Conservation (phyloP, 2,797 vertebrate genomes). For the Pseudomugil tenellus region DNA sequence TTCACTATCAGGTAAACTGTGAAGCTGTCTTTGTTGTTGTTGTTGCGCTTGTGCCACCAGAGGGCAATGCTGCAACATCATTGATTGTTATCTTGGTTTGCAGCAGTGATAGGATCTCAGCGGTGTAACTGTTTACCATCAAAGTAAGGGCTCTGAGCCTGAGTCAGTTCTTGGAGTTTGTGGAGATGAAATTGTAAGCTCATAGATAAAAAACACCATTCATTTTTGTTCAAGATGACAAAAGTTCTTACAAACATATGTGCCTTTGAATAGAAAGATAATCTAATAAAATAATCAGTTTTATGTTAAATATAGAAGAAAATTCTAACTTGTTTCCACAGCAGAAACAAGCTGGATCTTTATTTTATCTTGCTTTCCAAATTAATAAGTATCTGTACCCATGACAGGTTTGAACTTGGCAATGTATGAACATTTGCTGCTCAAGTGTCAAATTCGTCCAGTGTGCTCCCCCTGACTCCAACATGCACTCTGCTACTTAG, state of each 20-base stretch:
- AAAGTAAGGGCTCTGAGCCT: not conserved
- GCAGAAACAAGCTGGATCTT: not conserved
- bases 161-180: constrained; percentile 15
- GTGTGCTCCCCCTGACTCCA: constrained; percentile 24
- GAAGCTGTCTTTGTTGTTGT: not conserved
- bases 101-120: constrained; percentile 10
- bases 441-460: constrained; percentile 14
- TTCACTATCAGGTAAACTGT: constrained; percentile 86
- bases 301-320: not conserved
- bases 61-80: constrained; percentile 69
- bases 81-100: constrained; percentile 10
- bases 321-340: not conserved
- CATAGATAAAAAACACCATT: not conserved
- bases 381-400: not conserved
- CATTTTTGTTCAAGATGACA: not conserved
- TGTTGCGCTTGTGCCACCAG: constrained; percentile 60
- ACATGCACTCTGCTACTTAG: constrained; percentile 20
- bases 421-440: constrained; percentile 13
- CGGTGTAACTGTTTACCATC: not conserved
- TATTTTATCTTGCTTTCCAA: not conserved
- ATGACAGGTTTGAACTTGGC: constrained; percentile 24
- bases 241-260: not conserved
- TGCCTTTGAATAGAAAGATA: not conserved
- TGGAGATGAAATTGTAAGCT: constrained; percentile 1
- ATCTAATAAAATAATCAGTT: not conserved